Evolutionary conservation across 2,113 vertebrate species (phyloP), one percentile per base, ranked within the genome.

Genomic region (Mohoua ochrocephala): DNA sequence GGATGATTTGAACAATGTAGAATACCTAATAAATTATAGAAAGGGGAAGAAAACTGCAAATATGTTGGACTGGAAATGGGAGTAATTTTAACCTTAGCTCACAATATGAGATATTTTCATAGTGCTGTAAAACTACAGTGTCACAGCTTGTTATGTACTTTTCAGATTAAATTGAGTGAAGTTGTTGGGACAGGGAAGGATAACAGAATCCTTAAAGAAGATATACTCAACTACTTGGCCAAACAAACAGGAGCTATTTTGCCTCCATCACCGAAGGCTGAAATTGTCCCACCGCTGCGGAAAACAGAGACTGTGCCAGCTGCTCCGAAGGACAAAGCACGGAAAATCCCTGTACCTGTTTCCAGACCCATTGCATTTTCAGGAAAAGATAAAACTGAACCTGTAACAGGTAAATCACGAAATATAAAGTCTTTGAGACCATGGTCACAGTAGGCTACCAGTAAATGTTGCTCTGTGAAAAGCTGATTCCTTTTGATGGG

Each of bases 231-330:
- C 98, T 99, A 98, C 92, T 95, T 99, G 97, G 98, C 99, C 24
- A 99, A 98, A 91, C 99, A 99, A 96, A 99, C 99, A 1, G 99
- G 99, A 73, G 99, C 99, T 92, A 99, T 99, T 97, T 94, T 99
- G 47, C 99, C 99, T 91, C 99, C 98, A 2, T 98, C 99, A 24
- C 98, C 98, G 0, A 98, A 99, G 91, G 98, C 98, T 78, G 99
- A 99, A 96, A 98, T 99, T 65, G 92, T 96, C 64, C 95, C 98
- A 44, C 98, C 98, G 5, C 89, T 96, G 53, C 97, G 97, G 5
- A 97, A 91, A 91, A 31, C 93, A 45, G 88, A 94, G 28, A 16
- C 80, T 73, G 50, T 60, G 27, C 80, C 94, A 59, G 67, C 92
- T 41, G 84, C 44, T 80, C 73, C 97, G 57, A 97, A 93, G 95